Base-by-base conservation (phyloP, 2,113 vertebrate species). In the Silurus glanis region DNA sequence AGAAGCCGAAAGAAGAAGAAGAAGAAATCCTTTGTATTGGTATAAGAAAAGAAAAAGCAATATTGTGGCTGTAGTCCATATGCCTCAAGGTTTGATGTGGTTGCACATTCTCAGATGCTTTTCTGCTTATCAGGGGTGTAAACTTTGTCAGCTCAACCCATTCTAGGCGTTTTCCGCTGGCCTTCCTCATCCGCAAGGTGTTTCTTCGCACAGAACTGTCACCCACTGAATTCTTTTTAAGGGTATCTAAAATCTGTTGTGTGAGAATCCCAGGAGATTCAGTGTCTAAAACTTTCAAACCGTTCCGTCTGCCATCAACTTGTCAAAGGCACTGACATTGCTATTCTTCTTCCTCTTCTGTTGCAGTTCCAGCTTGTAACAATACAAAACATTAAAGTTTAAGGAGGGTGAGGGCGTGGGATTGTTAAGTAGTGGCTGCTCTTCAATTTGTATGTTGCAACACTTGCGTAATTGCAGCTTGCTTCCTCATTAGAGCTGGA, bases 401-500 rank as follows among this genome's bases (percentile, higher is more conserved):
- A 23, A 23, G 19, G 0, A 49, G 45, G 45, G 19, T 74, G 45
- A 74, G 8, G n/a, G 5, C 23, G 3, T 53, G 10, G 5, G 8
- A 23, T 51, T 76, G 74, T 16, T 76, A 23, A 53, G 49, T 4
- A 76, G 21, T 76, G 49, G 6, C 55, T 14, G 23, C 23, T 76
- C 9, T 76, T 76, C 12, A 55, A 2, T 76, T 51, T 12, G 14
- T 82, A 47, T 45, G 58, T 2, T 64, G 80, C 21, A 64, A 61
- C 23, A 51, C 61, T 66, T 3, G 0, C 75, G 12, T 74, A 19
- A 10, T 74, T 74, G 23, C 47, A 23, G 19, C 47, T 55, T 55
- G 51, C 23, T 51, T 25, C 61, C 78, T 87, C 74, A 87, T 83
- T 87, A 80, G n/a, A 80, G 53, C 25, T 62, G 72, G n/a, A 82